Conservation (phyloP, 2,113 vertebrate species). For the Probosciger aterrimus region DNA sequence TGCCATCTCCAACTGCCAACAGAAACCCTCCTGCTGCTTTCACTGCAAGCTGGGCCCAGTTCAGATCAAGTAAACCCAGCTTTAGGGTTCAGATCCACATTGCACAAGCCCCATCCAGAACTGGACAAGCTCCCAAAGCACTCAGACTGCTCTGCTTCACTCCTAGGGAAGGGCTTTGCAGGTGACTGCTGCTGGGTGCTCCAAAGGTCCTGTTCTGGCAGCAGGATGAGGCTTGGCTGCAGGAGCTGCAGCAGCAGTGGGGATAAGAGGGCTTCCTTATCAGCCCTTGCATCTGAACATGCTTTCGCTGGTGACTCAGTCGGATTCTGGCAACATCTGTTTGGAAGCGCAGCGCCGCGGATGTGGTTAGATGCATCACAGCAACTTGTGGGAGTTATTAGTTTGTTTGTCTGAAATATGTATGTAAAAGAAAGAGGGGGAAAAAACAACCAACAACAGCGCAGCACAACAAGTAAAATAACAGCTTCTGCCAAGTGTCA, state of each 20-base stretch:
- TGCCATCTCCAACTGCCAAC: background rate
- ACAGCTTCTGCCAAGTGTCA: background rate
- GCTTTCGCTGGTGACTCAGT: background rate
- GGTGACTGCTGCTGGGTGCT: background rate
- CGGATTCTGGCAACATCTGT: conserved; percentile 6
- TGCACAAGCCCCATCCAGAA: background rate
- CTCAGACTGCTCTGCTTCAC: background rate
- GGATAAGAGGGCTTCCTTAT: background rate
- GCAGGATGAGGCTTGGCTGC: background rate
- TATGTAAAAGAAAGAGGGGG: background rate
- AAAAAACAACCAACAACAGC: background rate
- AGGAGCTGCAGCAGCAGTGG: background rate
- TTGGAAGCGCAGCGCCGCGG: background rate
- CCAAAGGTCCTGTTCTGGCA: background rate
- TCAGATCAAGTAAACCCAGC: background rate
- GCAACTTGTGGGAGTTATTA: background rate
- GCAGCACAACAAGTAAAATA: background rate
- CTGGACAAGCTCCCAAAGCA: background rate
- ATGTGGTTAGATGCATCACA: background rate
- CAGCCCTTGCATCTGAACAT: background rate
- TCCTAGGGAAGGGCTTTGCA: background rate
- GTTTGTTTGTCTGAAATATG: conserved; percentile 5
- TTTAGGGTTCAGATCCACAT: background rate
- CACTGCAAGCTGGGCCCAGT: background rate
- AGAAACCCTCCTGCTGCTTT: background rate